Evolutionary conservation across 1,140 invertebrate genomes (phyloP).

Genomic region (Grapholita molesta): DNA sequence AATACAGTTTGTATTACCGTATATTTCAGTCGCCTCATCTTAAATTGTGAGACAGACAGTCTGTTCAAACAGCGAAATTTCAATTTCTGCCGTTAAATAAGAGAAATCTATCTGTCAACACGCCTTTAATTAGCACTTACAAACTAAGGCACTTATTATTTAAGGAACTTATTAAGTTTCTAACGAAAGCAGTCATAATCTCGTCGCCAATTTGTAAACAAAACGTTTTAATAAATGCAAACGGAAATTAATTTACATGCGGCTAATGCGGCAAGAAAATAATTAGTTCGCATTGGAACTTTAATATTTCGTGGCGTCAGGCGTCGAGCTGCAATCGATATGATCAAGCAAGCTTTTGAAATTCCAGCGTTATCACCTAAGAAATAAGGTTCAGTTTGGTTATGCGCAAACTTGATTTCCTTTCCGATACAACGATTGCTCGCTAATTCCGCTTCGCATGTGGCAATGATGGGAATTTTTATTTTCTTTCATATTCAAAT

Average conservation of each 20-base stretch:
- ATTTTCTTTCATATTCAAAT: slow-evolving; percentile 41
- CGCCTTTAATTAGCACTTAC: background rate
- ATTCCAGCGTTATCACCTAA: background rate
- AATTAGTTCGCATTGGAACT: slow-evolving; percentile 9
- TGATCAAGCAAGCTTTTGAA: background rate
- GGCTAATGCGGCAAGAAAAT: background rate
- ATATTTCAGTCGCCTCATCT: too few species aligned
- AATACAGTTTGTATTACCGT: too few species aligned
- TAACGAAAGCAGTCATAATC: background rate
- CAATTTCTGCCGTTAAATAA: too few species aligned
- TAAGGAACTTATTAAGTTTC: background rate
- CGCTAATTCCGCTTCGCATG: slow-evolving; percentile 53
- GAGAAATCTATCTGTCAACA: background rate
- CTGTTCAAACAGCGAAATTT: too few species aligned
- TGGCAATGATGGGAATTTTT: slow-evolving; percentile 49
- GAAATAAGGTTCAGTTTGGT: background rate
- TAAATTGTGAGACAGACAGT: too few species aligned
- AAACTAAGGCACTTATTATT: background rate
- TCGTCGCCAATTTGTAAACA: background rate
- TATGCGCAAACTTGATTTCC: slow-evolving; percentile 27
- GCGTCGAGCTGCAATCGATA: slow-evolving; percentile 10
- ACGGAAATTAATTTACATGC: slow-evolving; percentile 1
- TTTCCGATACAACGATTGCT: slow-evolving; percentile 38
- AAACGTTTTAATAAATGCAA: background rate
- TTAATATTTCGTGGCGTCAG: slow-evolving; percentile 4